These are phyloP conservation scores for Scaptomyza caliginosa DNA, from an alignment of 2,888 invertebrate genomes.

Conservation along the genomic window DNA sequence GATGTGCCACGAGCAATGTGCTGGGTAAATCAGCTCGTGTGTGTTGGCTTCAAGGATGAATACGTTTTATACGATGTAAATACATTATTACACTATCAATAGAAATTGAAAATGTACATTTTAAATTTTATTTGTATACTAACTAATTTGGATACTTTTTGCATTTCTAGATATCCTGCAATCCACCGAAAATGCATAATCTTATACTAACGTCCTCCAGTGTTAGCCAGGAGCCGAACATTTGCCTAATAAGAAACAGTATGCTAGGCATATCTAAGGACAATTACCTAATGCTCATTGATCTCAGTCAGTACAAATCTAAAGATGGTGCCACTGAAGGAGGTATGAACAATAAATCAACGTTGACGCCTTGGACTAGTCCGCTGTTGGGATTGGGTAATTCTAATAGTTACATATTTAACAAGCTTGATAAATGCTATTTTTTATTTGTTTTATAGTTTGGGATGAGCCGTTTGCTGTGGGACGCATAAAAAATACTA, in stretches of 20 bases:
- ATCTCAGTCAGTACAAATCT: conserved; percentile 86
- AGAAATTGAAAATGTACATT: background rate
- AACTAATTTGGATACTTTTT: background rate
- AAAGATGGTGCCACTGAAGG: conserved; percentile 46
- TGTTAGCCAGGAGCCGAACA: conserved; percentile 91
- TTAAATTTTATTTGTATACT: background rate
- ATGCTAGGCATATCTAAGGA: conserved; percentile 94
- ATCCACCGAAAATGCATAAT: conserved; percentile 87
- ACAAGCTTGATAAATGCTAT: background rate
- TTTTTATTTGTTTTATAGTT: conserved; percentile 83
- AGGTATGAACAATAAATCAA: conserved; percentile 56
- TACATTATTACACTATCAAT: background rate
- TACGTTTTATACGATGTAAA: conserved; percentile 91
- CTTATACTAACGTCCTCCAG: conserved; percentile 93
- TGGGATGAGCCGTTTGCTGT: conserved; percentile 97
- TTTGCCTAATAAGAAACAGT: conserved; percentile 90
- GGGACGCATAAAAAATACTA: conserved; percentile 91
- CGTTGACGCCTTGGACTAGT: conserved; percentile 78
- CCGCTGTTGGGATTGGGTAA: conserved; percentile 80
- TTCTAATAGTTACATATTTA: background rate
- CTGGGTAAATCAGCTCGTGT: conserved; percentile 93
- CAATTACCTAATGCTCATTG: conserved; percentile 93
- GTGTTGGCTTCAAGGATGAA: conserved; percentile 94
- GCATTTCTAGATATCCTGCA: conserved; percentile 70
- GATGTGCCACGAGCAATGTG: conserved; percentile 92